These are phyloP conservation scores for Dinomys branickii DNA, from an alignment of 2,113 vertebrate genomes.

Conservation along the genomic window DNA sequence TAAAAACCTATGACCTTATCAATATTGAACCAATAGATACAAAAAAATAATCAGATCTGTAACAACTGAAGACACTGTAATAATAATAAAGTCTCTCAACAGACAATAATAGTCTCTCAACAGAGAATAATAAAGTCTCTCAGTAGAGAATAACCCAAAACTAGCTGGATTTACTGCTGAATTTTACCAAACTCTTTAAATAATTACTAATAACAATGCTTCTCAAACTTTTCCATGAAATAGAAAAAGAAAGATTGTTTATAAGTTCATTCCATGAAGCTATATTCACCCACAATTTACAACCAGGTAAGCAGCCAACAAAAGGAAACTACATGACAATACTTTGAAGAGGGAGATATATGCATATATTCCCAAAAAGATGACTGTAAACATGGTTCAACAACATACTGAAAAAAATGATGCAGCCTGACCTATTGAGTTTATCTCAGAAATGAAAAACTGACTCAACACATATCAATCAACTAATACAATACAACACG, in stretches of 20 bases:
- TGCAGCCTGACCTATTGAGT: not conserved
- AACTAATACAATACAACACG: not conserved
- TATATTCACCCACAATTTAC: not conserved
- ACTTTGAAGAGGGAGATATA: not conserved
- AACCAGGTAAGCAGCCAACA: not conserved
- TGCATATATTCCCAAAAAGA: not conserved
- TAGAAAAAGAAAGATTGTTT: not conserved
- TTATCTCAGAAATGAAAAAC: not conserved
- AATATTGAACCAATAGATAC: not conserved
- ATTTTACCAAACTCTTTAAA: not conserved
- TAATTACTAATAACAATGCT: not conserved
- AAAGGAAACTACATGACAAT: not conserved
- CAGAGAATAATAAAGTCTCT: not conserved
- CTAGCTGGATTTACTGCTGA: not conserved
- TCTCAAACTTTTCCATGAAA: not conserved
- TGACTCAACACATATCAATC: not conserved
- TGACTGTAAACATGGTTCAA: not conserved
- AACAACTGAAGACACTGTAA: not conserved
- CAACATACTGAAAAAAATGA: not conserved
- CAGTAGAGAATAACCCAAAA: not conserved
- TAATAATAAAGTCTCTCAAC: not conserved
- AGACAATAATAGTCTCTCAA: not conserved
- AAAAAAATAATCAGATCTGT: not conserved
- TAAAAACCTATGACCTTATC: not conserved
- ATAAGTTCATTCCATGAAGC: not conserved